phyloP scores from a whole-genome alignment of 2,113 vertebrate species.

The Ptilonorhynchus violaceus region DNA sequence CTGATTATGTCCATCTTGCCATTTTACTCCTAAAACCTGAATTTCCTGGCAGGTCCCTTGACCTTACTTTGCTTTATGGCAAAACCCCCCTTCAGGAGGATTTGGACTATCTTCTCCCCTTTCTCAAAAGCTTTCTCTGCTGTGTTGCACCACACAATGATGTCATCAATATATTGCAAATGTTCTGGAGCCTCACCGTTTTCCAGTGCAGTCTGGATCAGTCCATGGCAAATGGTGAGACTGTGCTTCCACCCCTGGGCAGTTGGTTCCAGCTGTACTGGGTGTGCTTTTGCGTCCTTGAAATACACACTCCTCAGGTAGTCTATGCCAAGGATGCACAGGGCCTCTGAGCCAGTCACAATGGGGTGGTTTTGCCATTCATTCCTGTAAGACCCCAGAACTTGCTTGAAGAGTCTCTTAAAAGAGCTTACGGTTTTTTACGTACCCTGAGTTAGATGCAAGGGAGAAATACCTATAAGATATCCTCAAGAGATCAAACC shows the following conservation, averaged over 20 bases:
- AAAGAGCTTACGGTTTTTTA: not conserved
- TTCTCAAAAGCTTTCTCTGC: not conserved
- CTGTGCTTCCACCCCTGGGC: not conserved
- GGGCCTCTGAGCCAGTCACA: not conserved
- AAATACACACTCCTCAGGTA: not conserved
- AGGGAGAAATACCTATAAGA: not conserved
- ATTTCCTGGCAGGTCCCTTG: not conserved
- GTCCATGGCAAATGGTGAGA: not conserved
- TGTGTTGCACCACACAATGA: not conserved
- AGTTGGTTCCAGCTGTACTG: not conserved
- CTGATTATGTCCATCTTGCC: not conserved
- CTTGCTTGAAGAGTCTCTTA: fast-evolving
- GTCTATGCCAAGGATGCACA: not conserved
- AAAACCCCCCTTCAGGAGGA: not conserved
- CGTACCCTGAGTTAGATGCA: not conserved
- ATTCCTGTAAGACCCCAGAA: not conserved
- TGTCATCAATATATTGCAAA: not conserved
- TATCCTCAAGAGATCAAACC: not conserved
- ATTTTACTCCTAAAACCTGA: not conserved
- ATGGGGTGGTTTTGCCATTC: not conserved
- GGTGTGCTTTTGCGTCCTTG: not conserved
- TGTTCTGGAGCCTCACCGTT: not conserved
- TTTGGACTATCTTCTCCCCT: not conserved
- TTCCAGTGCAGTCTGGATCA: not conserved
- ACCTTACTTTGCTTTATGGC: not conserved